Base-by-base conservation (phyloP, 2,888 invertebrate species). In the Ariolimax columbianus region DNA sequence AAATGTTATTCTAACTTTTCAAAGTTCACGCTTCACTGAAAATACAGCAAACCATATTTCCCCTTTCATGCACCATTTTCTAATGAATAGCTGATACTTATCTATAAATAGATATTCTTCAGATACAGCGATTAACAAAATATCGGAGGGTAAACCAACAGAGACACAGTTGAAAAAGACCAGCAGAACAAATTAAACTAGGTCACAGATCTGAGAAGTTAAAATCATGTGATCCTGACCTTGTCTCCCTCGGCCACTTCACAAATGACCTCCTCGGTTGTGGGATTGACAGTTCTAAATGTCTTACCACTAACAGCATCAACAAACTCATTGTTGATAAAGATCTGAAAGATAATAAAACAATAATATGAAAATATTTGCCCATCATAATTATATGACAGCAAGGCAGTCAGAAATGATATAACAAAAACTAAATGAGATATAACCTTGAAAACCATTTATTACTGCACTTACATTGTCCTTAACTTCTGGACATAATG, bases 321-420 rank as follows among this genome's bases (percentile, higher is more conserved):
- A 91, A 97, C 96, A 97, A 97, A 99, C 94, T 99, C 98, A 94
- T 99, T 99, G 95, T 99, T 97, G 92, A 99, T 98, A 68, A 88
- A 86, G 43, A 85, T 82, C 86, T 86, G 79, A 47, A 38, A 47
- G 47, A 77, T 14, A 63, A 63, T 7, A 26, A 33, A 33, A 59
- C 3, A 43, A 47, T 36, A 33, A 33, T 36, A 6, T 33, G 68
- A 36, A 68, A 33, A 68, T 17, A 19, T 23, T 6, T 40, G 36
- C 23, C 17, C 19, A 38, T 6, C 38, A 70, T 38, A 19, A 38
- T 38, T 36, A 17, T 38, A 38, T 1, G 36, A 40, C 9, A 38
- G n/a, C n/a, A n/a, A n/a, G n/a, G n/a, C n/a, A n/a, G n/a, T n/a
- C n/a, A n/a, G n/a, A n/a, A n/a, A n/a, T n/a, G n/a, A n/a, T n/a